Evolutionary conservation across 1,140 invertebrate species (phyloP), one percentile per base, ranked within the genome.

Genomic region (Eciton burchellii): DNA sequence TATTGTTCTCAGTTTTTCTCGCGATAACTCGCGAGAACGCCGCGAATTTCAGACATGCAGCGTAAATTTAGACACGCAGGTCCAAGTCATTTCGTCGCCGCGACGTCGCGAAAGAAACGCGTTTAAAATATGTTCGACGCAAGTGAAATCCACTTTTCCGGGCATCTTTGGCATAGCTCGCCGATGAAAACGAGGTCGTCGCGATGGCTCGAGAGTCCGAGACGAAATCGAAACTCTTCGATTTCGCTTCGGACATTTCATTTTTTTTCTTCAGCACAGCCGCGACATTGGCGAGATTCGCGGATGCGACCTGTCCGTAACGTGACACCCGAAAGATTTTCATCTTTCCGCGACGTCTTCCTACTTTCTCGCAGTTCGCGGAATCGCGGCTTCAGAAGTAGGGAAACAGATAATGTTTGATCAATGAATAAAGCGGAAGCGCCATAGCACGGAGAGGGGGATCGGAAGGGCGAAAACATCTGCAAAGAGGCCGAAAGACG

Each of bases 321-420:
- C n/a, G n/a, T n/a, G n/a, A n/a, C n/a, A n/a, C n/a, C n/a, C n/a
- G n/a, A n/a, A n/a, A n/a, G n/a, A n/a, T n/a, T n/a, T n/a, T n/a
- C n/a, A n/a, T n/a, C n/a, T n/a, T n/a, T n/a, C n/a, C n/a, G n/a
- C n/a, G n/a, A n/a, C n/a, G n/a, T n/a, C n/a, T n/a, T n/a, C n/a
- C n/a, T n/a, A n/a, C n/a, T n/a, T n/a, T n/a, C n/a, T n/a, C n/a
- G 5, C 57, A 65, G 47, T 62, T 74, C 29, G 43, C 24, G 52
- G 41, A 73, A 59, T 73, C 59, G 54, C 45, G 24, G 24, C 21
- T 45, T n/a, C 21, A 71, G 60, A 81, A 59, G 63, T 76, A 41
- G 79, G 84, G 79, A 71, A 81, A 74, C 59, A 84, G 84, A 87
- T 87, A 84, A 59, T 82, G 84, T 90, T 89, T 90, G 88, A 90